Evolutionary conservation across 2,797 vertebrate genomes (phyloP).

Genomic region (Trichosurus vulpecula): DNA sequence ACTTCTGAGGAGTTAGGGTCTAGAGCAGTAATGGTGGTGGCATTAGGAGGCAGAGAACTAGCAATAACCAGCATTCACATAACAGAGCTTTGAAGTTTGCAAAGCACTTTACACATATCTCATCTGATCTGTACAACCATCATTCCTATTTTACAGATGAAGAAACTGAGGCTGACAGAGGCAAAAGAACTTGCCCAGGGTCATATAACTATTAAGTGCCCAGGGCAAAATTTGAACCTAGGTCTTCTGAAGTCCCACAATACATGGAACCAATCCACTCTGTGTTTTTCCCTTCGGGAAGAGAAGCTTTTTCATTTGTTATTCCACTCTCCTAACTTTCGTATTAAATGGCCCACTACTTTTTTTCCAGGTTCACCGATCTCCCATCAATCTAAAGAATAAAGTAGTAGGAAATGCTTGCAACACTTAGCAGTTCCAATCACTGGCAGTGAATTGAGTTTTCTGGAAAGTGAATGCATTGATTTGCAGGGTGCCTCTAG

Average conservation of each 20-base stretch:
- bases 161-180: background rate
- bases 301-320: constrained; percentile 9
- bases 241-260: background rate
- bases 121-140: background rate
- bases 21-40: background rate
- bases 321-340: background rate
- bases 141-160: background rate
- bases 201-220: background rate
- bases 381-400: background rate
- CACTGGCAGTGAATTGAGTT: background rate
- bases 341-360: background rate
- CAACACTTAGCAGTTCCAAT: background rate
- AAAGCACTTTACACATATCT: background rate
- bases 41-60: background rate
- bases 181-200: background rate
- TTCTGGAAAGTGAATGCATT: background rate
- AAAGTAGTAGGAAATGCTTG: background rate
- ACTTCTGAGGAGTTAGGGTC: background rate
- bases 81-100: background rate
- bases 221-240: background rate
- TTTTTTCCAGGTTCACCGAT: background rate
- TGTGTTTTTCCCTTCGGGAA: background rate
- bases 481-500: constrained; percentile 21
- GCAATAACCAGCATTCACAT: background rate
- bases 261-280: background rate